A percentile compares a stretch with the other conserved stretches of the same genome.
Evolutionary conservation across 2,113 vertebrate species (phyloP).

Genomic region (Fregetta grallaria): DNA sequence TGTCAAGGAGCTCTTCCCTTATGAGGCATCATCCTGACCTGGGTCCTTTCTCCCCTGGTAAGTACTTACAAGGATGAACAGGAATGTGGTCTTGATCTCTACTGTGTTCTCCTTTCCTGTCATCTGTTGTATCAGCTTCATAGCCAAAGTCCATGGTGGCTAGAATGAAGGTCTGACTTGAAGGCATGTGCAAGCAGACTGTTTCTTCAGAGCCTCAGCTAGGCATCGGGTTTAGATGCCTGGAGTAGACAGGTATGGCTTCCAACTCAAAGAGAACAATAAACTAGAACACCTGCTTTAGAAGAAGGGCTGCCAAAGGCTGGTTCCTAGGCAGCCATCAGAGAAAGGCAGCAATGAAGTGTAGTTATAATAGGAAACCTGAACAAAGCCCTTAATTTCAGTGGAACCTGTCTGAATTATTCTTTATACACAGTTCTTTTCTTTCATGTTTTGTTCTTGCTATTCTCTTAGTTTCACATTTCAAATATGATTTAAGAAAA

Average conservation of each 20-base stretch:
- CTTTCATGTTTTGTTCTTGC: not conserved
- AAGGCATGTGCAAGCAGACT: not conserved
- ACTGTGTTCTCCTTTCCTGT: not conserved
- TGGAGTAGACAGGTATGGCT: not conserved
- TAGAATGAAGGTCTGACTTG: not conserved
- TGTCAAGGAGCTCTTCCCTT: not conserved
- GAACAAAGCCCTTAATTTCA: not conserved
- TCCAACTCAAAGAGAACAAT: not conserved
- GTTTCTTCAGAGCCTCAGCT: not conserved
- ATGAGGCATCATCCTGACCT: not conserved
- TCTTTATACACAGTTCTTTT: not conserved
- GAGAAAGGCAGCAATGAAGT: not conserved
- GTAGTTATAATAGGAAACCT: not conserved
- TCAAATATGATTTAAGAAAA: constrained; percentile 11
- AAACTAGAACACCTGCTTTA: not conserved
- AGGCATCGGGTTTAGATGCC: not conserved
- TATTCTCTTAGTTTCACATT: not conserved
- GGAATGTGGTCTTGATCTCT: not conserved
- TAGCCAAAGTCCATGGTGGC: not conserved
- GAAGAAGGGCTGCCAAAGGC: not conserved
- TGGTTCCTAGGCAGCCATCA: not conserved
- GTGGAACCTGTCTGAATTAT: not conserved
- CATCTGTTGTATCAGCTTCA: not conserved
- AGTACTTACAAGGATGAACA: not conserved
- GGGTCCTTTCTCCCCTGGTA: not conserved